A percentile compares a stretch with the other conserved stretches of the same genome.
These are phyloP conservation scores for Poecilobothrus nobilitatus DNA, from an alignment of 2,888 invertebrate species.

Conservation along the genomic window DNA sequence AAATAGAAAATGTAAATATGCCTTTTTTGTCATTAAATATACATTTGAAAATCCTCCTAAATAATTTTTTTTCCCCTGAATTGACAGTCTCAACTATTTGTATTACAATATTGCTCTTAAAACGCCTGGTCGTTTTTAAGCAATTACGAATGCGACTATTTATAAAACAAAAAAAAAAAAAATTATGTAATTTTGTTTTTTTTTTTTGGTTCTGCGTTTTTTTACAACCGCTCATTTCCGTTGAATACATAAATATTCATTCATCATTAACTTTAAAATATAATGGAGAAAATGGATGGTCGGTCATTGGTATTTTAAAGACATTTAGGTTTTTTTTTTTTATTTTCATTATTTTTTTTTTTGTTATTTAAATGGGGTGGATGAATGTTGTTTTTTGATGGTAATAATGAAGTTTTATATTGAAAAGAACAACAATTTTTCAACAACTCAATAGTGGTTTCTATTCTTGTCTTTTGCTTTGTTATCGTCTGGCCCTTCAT, in stretches of 20 bases:
- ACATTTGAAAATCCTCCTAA: too few relatives aligned
- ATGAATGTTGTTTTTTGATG: background rate
- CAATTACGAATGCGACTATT: background rate
- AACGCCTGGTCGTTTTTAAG: background rate
- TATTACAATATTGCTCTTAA: background rate
- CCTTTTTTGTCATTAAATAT: too few relatives aligned
- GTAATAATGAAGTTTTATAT: too few relatives aligned
- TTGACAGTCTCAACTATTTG: background rate
- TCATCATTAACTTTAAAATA: conserved; percentile 3
- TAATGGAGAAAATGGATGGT: background rate
- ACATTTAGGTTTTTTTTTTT: background rate
- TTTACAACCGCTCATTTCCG: background rate
- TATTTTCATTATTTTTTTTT: too few relatives aligned
- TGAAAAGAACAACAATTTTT: too few relatives aligned
- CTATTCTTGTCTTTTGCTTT: background rate
- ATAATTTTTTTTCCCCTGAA: background rate
- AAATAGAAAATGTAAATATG: too few relatives aligned
- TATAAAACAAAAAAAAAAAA: background rate
- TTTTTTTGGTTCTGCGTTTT: background rate
- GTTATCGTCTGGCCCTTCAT: background rate
- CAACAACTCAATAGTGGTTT: too few relatives aligned
- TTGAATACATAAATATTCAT: conserved; percentile 1
- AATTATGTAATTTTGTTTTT: background rate
- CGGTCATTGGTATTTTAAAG: background rate
- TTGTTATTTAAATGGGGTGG: background rate